Evolutionary conservation across 2,113 vertebrate species (phyloP).

Genomic region (Tachuris rubrigastra): DNA sequence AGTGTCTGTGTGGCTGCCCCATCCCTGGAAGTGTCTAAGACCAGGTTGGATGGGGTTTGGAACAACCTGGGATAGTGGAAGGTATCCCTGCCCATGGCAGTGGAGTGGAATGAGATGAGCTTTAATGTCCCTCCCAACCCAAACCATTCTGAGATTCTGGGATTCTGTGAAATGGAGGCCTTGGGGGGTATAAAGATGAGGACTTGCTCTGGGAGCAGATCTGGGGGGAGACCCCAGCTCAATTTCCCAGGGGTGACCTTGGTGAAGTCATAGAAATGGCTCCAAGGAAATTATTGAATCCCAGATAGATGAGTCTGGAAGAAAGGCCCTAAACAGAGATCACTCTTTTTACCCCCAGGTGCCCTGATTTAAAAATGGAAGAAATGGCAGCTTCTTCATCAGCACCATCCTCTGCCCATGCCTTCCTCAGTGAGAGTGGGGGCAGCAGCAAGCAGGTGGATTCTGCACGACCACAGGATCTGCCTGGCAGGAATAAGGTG

Average conservation of each 20-base stretch:
- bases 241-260: constrained; percentile 56
- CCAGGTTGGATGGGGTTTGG: no score
- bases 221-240: neutral
- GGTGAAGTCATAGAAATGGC: neutral
- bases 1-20: no score
- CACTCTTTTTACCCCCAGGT: neutral
- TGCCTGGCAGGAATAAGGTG: neutral
- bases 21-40: no score
- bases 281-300: constrained; percentile 62
- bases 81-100: neutral
- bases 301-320: neutral
- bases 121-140: neutral
- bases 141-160: neutral
- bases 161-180: neutral
- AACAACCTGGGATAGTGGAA: accelerated
- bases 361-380: accelerated
- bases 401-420: accelerated
- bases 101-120: neutral
- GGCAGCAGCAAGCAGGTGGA: neutral
- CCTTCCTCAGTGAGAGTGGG: neutral
- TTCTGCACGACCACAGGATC: neutral
- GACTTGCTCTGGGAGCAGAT: no score
- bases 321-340: neutral
- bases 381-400: neutral
- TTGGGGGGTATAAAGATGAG: neutral